phyloP scores from a whole-genome alignment of 2,888 invertebrate genomes.

The Leistus spinibarbis region DNA sequence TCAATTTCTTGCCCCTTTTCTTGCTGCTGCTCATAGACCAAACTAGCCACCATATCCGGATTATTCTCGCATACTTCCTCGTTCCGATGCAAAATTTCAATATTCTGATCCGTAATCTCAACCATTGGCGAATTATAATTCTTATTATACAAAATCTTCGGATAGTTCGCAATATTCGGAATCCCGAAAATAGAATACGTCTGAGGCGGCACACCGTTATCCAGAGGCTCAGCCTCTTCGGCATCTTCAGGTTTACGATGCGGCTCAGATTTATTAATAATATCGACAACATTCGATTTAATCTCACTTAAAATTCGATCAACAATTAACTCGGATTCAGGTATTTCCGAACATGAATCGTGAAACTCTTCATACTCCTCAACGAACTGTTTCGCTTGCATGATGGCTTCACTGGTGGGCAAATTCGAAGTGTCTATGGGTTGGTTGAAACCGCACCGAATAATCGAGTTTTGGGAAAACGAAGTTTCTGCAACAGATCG shows the following conservation, averaged over 20 bases:
- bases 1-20: slow-evolving; percentile 51
- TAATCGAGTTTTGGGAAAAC: neutral
- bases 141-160: slow-evolving; percentile 30
- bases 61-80: slow-evolving; percentile 56
- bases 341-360: slow-evolving; percentile 55
- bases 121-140: slow-evolving; percentile 52
- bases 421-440: slow-evolving; percentile 50
- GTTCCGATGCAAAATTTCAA: slow-evolving; percentile 55
- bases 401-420: slow-evolving; percentile 48
- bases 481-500: neutral
- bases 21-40: slow-evolving; percentile 43
- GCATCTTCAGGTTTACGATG: neutral
- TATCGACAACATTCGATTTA: slow-evolving; percentile 17
- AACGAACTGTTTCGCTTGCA: slow-evolving; percentile 54
- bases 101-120: slow-evolving; percentile 58
- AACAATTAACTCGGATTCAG: slow-evolving; percentile 50
- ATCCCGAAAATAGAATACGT: slow-evolving; percentile 25
- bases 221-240: neutral
- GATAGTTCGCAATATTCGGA: slow-evolving; percentile 31
- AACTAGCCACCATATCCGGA: slow-evolving; percentile 48
- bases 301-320: slow-evolving; percentile 44
- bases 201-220: slow-evolving; percentile 18
- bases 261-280: slow-evolving; percentile 10
- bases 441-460: slow-evolving; percentile 46
- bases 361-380: slow-evolving; percentile 57